Evolutionary conservation across 1,140 invertebrate genomes (phyloP), one percentile per base, ranked within the genome.

Genomic region (Drosophila hydei): DNA sequence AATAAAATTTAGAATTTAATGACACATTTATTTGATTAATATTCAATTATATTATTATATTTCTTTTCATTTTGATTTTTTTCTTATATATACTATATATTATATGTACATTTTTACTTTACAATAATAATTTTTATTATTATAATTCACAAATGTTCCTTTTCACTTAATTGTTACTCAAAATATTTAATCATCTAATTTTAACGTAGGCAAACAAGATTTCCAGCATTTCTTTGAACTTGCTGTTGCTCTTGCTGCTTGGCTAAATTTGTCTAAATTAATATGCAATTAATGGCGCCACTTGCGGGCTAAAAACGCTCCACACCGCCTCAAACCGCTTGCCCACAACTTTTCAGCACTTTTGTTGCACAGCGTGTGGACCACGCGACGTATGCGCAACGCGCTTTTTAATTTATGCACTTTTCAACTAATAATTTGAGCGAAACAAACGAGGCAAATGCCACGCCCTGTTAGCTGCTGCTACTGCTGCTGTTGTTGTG

Each of bases 181-280:
- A n/a, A n/a, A n/a, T n/a, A n/a, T n/a, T n/a, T n/a, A n/a, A 30
- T 9, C 1, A 33, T 33, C 14, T 42, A 14, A 42, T 2, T 42
- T 16, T 14, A 16, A n/a, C 38, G 3, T 5, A 14, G 7, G 2
- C 38, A 42, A 42, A 14, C 38, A 14, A 16, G 5, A 0, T 16
- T 11, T 42, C 14, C 7, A 8, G 38, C 38, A n/a, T 58, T 45
- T 45, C 11, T 6, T n/a, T 27, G 8, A 11, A 16, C 5, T 23
- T 55, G 3, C 8, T 23, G 27, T 25, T 68, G 23, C 48, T 55
- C 33, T 68, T 47, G 23, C 30, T 40, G 23, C 52, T 25, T 27
- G 45, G 33, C 62, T 30, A 58, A 75, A 77, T 77, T 77, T 75
- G 72, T 77, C 72, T 62, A 71, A 75, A 75, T 75, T 77, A 77